Evolutionary conservation across 2,113 vertebrate species (phyloP), one percentile per base, ranked within the genome.

Genomic region (Callipepla californica): DNA sequence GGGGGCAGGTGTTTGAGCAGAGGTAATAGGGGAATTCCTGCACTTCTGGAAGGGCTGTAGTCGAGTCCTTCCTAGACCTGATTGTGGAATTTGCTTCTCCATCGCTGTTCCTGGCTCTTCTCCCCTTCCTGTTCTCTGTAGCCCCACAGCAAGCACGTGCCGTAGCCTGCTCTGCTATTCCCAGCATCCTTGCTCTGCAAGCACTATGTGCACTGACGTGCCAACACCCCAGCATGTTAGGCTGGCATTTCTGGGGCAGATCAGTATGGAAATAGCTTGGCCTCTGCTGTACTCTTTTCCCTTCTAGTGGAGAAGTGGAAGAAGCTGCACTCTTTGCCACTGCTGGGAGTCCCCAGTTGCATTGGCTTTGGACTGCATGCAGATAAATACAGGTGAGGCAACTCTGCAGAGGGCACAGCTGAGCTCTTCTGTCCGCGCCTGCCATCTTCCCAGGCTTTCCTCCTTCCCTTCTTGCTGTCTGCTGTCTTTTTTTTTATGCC

Each of bases 221-320:
- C 30, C n/a, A 25, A 1, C 51, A 28, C 13, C 36, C 17, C 59
- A 25, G 45, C 15, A 13, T 13, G 4, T 26, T 9, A 38, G 40
- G 44, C 48, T 72, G 58, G 17, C 5, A 3, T 82, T 80, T 34
- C 61, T 40, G 67, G 66, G 28, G 11, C 55, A 57, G 34, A 22
- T 59, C 16, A 2, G 48, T 22, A 6, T 4, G 47, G 70, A 68
- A 58, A 50, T 48, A 38, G 62, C 58, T 74, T 58, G 80, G 67
- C 7, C 4, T 26, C 51, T 45, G 4, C 58, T 5, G 11, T 32
- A 48, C 16, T 15, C 59, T 92, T 69, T 89, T 34, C 47, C 66
- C 89, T 89, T 93, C 85, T 73, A 99, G 99, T 99, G 96, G 98
- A 97, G 65, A 99, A 98, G 78, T 99, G 99, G 99, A 98, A 98